Conservation (phyloP, 1,140 invertebrate genomes). For the Sminthurides bifidus region DNA sequence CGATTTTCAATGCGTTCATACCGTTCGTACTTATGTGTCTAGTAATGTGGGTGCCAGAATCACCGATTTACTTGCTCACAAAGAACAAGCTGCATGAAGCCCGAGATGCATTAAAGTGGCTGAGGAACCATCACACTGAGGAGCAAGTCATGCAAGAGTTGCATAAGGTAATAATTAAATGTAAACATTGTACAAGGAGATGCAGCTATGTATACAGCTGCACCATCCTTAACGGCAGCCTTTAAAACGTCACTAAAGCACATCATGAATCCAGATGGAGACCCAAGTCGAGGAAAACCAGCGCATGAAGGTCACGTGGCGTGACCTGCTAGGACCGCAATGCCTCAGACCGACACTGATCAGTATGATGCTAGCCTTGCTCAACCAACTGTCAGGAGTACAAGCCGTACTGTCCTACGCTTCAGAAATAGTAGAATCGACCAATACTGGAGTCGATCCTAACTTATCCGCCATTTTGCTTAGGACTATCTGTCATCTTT, state of each 20-base stretch:
- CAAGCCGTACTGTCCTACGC: slow-evolving; percentile 79
- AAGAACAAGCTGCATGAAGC: slow-evolving; percentile 12
- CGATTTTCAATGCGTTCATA: slow-evolving; percentile 35
- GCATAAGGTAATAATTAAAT: slow-evolving; percentile 5
- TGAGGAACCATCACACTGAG: background rate
- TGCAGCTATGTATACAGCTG: background rate
- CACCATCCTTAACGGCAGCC: background rate
- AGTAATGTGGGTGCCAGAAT: slow-evolving; percentile 15
- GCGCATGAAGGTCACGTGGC: background rate
- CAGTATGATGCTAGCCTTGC: slow-evolving; percentile 62
- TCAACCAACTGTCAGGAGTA: slow-evolving; percentile 55
- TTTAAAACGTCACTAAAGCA: background rate
- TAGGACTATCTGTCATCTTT: slow-evolving; percentile 43
- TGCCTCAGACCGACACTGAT: slow-evolving; percentile 52
- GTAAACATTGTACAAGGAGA: no score
- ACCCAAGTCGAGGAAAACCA: background rate
- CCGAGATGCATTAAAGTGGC: slow-evolving; percentile 5
- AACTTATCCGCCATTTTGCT: slow-evolving; percentile 51
- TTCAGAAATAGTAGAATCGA: slow-evolving; percentile 52
- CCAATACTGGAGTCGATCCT: slow-evolving; percentile 46
- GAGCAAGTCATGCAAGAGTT: slow-evolving; percentile 4
- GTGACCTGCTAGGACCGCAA: background rate
- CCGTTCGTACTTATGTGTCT: slow-evolving; percentile 32
- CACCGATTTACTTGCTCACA: slow-evolving; percentile 13
- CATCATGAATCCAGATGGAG: background rate